Percentiles rank a stretch among this genome's conserved stretches.
phyloP scores from a whole-genome alignment of 2,888 invertebrate species.

The Idaea aversata region DNA sequence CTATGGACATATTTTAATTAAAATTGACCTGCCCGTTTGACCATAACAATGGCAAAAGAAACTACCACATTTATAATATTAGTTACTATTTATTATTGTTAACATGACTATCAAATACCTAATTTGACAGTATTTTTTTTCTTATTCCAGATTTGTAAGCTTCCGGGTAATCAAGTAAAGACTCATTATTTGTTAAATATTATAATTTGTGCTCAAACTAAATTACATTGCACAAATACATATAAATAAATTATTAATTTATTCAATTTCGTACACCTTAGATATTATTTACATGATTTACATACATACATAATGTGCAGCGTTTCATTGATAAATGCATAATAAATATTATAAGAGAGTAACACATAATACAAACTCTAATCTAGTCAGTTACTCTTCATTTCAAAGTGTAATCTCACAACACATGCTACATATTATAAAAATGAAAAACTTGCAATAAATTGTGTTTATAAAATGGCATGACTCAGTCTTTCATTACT shows the following conservation, averaged over 20 bases:
- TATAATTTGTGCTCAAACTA: constrained; percentile 57
- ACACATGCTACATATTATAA: constrained; percentile 57
- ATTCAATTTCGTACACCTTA: constrained; percentile 25
- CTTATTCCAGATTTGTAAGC: constrained; percentile 34
- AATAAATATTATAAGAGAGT: constrained; percentile 39
- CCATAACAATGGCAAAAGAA: no score
- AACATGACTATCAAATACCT: neutral
- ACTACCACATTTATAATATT: no score
- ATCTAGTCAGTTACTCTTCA: constrained; percentile 67
- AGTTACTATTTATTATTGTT: neutral
- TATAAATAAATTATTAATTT: constrained; percentile 20
- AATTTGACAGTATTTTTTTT: constrained; percentile 11
- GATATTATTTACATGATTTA: constrained; percentile 55
- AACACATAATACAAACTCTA: constrained; percentile 48
- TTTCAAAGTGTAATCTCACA: constrained; percentile 44
- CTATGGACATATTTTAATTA: no score
- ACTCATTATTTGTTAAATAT: constrained; percentile 42
- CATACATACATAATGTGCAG: constrained; percentile 45
- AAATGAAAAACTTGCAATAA: constrained; percentile 57
- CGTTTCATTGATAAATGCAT: constrained; percentile 45
- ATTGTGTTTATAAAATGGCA: constrained; percentile 61
- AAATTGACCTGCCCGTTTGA: no score
- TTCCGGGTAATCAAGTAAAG: constrained; percentile 38
- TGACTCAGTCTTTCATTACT: constrained; percentile 74
- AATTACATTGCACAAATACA: constrained; percentile 24